A percentile compares a stretch with the other conserved stretches of the same genome.
phyloP scores from a whole-genome alignment of 2,888 invertebrate species.

The Mimachlamys varia region DNA sequence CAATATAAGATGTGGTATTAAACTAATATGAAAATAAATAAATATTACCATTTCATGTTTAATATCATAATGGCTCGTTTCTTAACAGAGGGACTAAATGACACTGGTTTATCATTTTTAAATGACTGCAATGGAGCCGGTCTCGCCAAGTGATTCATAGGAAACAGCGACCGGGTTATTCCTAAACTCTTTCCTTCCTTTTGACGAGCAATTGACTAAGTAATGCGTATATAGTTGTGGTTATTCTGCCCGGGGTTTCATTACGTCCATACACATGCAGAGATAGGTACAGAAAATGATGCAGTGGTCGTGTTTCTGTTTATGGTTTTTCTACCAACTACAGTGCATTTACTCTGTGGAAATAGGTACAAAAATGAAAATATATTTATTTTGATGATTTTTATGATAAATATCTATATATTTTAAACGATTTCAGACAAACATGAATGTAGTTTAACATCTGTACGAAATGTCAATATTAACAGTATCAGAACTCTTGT shows the following conservation, averaged over 20 bases:
- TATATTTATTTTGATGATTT: not conserved
- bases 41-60: too few relatives aligned
- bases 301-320: not conserved
- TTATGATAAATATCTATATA: too few relatives aligned
- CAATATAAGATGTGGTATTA: too few relatives aligned
- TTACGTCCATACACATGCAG: not conserved
- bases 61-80: too few relatives aligned
- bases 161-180: not conserved
- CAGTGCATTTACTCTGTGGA: not conserved
- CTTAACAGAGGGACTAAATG: too few relatives aligned
- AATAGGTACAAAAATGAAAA: not conserved
- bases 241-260: not conserved
- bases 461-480: too few relatives aligned
- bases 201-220: not conserved
- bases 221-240: not conserved
- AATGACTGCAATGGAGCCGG: not conserved
- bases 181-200: not conserved
- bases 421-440: too few relatives aligned
- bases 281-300: not conserved
- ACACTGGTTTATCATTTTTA: too few relatives aligned
- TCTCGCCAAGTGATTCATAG: not conserved
- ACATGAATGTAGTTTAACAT: too few relatives aligned
- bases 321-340: not conserved
- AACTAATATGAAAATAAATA: too few relatives aligned
- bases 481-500: too few relatives aligned